Base-by-base conservation (phyloP, 1,140 invertebrate genomes). In the Geopemphigus sp. region DNA sequence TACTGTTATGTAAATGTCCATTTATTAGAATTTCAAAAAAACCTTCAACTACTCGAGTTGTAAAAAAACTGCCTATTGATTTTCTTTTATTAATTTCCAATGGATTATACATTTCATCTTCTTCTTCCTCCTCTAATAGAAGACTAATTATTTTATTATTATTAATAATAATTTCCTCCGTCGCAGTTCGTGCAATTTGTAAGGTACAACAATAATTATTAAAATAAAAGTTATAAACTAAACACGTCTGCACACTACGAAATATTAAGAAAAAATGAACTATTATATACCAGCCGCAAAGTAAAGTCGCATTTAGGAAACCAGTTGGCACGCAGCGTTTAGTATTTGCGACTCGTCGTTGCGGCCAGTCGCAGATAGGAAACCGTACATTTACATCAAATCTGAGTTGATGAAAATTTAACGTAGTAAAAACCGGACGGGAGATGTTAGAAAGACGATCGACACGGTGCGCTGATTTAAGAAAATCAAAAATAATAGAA, bases 61-160 rank as follows among this genome's bases (percentile, higher is more conserved):
- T 59, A 59, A 59, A 59, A 56, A 56, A 56, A n/a, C 6, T 32
- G 59, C 14, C n/a, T 1, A 63, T 63, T 63, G 59, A 32, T 1
- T 63, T 63, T 63, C 59, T 63, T 22, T 63, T 32, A 32, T 19
- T 63, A 56, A 22, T 56, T 56, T 0, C 19, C n/a, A 56, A 19
- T n/a, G 4, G 19, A 56, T 54, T 54, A 11, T 45, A 45, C 39
- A 45, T 45, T 45, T 45, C 39, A 45, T 45, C 57, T 59, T 59
- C 57, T 59, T 59, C 61, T 6, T 63, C 61, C 17, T 63, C 61
- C 17, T 24, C n/a, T 63, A 63, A 39, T 63, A 63, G 22, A 24
- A 63, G 11, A 63, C n/a, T 57, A 57, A 63, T 63, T 63, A 63
- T 63, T 63, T n/a, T 63, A 63, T 63, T 63, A 63, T 63, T 63